These are phyloP conservation scores for Tiliacea citrago DNA, from an alignment of 2,888 invertebrate species.

Conservation along the genomic window DNA sequence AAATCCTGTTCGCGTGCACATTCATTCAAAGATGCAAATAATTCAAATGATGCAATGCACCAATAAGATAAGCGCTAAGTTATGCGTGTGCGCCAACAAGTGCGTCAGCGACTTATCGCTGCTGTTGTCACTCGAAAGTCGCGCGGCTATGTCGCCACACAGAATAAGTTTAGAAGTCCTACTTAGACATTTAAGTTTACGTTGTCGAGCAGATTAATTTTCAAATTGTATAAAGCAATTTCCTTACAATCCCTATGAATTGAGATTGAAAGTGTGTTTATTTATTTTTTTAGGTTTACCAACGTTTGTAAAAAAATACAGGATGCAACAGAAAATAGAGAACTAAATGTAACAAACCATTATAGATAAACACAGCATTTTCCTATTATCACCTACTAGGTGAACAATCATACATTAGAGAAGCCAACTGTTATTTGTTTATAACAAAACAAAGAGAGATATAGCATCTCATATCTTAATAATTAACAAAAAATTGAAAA, in stretches of 20 bases:
- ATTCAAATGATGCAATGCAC: slow-evolving; percentile 24
- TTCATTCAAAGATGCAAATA: slow-evolving; percentile 12
- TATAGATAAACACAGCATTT: too few species aligned
- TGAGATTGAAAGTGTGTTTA: neutral
- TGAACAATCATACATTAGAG: too few species aligned
- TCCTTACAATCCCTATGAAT: neutral
- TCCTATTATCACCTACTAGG: too few species aligned
- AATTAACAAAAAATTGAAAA: too few species aligned
- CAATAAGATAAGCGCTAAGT: slow-evolving; percentile 20
- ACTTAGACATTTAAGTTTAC: neutral
- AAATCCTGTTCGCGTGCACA: neutral
- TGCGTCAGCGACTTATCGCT: neutral
- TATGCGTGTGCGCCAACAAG: neutral
- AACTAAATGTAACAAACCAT: too few species aligned
- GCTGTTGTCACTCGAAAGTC: slow-evolving; percentile 5
- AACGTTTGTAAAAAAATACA: too few species aligned
- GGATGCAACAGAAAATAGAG: too few species aligned
- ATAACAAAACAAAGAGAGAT: too few species aligned
- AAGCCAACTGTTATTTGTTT: too few species aligned
- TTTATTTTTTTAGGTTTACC: too few species aligned
- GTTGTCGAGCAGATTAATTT: neutral
- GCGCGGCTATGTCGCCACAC: too few species aligned
- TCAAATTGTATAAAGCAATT: neutral
- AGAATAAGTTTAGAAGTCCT: neutral
- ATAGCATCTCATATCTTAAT: too few species aligned